Evolutionary conservation across 2,888 invertebrate species (phyloP).

Genomic region (Cacoxenus indagator): DNA sequence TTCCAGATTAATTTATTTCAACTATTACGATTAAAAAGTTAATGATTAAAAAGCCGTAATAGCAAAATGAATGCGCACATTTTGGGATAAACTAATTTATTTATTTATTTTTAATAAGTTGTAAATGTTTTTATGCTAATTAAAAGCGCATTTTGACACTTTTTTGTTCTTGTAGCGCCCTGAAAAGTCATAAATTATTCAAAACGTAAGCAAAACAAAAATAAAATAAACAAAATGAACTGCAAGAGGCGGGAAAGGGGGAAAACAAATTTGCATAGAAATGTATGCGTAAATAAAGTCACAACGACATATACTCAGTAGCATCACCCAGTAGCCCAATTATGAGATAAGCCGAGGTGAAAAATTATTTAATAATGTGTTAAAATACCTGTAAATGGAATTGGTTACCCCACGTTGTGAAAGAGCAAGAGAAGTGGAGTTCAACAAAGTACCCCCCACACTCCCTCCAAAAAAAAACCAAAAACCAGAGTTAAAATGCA

Average conservation of each 20-base stretch:
- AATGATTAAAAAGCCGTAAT: not conserved
- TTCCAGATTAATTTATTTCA: too few species aligned
- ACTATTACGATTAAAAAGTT: not conserved
- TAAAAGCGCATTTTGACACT: constrained; percentile 1
- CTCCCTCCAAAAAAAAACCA: too few species aligned
- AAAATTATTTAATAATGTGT: constrained; percentile 38
- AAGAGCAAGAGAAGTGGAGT: too few species aligned
- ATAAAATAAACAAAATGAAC: not conserved
- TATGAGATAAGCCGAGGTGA: constrained; percentile 6
- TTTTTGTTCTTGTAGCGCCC: not conserved
- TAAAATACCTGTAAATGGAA: constrained; percentile 24
- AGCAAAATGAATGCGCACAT: not conserved
- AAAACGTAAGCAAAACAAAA: constrained; percentile 10
- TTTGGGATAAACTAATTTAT: not conserved
- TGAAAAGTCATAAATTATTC: constrained; percentile 21
- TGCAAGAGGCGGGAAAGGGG: not conserved
- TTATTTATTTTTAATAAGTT: constrained; percentile 5
- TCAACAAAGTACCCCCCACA: too few species aligned
- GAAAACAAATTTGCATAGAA: constrained; percentile 14
- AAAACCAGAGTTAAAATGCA: not conserved
- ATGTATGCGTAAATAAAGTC: not conserved
- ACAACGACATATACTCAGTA: not conserved
- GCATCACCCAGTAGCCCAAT: not conserved
- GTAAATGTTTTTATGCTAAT: constrained; percentile 5
- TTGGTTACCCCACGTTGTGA: too few species aligned